Base-by-base conservation (phyloP, 2,888 invertebrate species). In the Ctena decussata region DNA sequence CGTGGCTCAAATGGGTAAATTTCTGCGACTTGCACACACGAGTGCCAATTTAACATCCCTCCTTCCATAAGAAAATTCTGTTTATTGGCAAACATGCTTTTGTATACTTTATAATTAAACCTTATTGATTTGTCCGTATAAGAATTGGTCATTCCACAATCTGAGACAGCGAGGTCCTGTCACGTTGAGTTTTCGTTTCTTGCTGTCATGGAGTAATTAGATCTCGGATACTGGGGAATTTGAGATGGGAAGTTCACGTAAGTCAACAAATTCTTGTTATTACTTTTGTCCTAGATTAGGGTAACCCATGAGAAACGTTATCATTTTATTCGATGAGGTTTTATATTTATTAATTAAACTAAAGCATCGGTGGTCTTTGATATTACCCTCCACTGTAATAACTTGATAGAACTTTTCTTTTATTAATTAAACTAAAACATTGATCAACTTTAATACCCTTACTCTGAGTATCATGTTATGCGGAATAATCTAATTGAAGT, bases 81-180 rank as follows among this genome's bases (percentile, higher is more conserved):
- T 3, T 35, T 65, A 65, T 35, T 65, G 32, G 35, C 65, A 65
- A 24, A 65, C 65, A 65, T 65, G 65, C 57, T 65, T 65, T 65
- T 65, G 65, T 65, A 65, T 65, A 35, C 65, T 32, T 32, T 65
- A 65, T 65, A 65, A 65, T 65, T 65, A 65, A 65, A 65, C 32
- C 35, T 30, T 65, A 65, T 65, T 18, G 65, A 65, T 35, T 35
- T 18, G 35, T 32, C 65, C 35, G 32, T 24, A 35, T 27, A 24
- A 35, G 65, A 24, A 65, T 65, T 35, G 65, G 65, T 65, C 65
- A 65, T 35, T 32, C 18, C 35, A 30, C 0, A 65, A 12, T 24
- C 18, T 21, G 11, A 35, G 32, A 65, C 6, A 21, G 35, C 65
- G 15, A 32, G 65, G 65, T 35, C 65, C 30, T 35, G 65, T 65